These are phyloP conservation scores for Mus pahari DNA, from an alignment of 2,113 vertebrate genomes.

Conservation along the genomic window DNA sequence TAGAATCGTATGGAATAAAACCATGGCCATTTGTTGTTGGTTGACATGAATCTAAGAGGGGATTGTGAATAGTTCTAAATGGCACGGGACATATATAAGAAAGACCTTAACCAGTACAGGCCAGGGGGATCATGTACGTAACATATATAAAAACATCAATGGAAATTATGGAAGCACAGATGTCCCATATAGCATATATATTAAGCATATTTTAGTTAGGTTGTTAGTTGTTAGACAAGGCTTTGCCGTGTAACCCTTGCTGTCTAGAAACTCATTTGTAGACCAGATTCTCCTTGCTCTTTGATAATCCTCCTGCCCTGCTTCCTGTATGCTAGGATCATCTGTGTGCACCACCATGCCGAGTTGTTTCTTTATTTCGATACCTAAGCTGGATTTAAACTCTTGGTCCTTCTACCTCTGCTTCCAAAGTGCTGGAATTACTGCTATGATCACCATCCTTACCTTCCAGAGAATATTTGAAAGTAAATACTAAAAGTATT, in stretches of 20 bases:
- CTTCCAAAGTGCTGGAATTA: neutral
- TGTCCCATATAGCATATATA: neutral
- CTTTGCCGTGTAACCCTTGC: neutral
- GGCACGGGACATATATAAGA: neutral
- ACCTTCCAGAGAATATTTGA: neutral
- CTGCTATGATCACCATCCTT: neutral
- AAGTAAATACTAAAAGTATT: slow-evolving; percentile 22
- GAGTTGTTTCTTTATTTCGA: neutral
- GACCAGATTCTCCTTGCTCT: neutral
- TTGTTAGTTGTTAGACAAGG: neutral
- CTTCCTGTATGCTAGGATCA: neutral
- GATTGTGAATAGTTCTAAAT: neutral
- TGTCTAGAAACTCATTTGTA: neutral
- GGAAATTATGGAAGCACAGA: neutral
- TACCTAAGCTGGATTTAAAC: neutral
- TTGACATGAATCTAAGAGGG: neutral
- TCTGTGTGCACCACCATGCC: neutral
- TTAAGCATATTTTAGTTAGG: neutral
- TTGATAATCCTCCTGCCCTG: neutral
- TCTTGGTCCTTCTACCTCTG: neutral
- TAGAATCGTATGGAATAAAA: neutral
- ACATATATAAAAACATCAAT: neutral
- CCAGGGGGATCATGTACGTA: neutral
- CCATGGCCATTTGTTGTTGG: neutral
- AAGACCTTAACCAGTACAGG: neutral